Base-by-base conservation (phyloP, 2,797 vertebrate species). In the Hippoglossus hippoglossus region DNA sequence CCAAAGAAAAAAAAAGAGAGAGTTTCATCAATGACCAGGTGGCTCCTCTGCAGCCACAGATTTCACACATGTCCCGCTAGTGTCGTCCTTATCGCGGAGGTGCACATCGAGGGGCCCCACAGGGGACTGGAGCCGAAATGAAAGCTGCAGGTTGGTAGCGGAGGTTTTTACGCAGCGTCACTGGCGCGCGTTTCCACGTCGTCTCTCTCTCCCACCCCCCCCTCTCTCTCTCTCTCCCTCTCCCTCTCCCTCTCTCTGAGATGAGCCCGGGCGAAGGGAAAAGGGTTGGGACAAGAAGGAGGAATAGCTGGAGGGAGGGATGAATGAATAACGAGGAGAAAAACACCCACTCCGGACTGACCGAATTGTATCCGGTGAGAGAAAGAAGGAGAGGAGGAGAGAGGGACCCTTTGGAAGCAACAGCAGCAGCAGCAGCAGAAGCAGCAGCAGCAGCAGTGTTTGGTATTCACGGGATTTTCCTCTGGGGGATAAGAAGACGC, bases 281-380 rank as follows among this genome's bases (percentile, higher is more conserved):
- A 46, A 87, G 88, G 89, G 85, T 54, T 84, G 84, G 88, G 87
- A 88, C 80, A 76, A 71, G 89, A 77, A 71, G 89, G 90, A 85
- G 91, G 87, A 81, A 90, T 86, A 84, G 87, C 90, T 63, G 81
- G 89, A 88, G 90, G 87, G 90, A 91, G 92, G 91, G 86, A 90
- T 92, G 90, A 83, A 82, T 80, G 84, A 90, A 89, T 93, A 89
- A 91, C 83, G 83, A 92, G 80, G 76, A 80, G 81, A 90, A 86
- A 86, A 91, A 93, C 90, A 93, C 92, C 87, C 93, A 92, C 91
- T 86, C 84, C 81, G 83, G 83, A 90, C 82, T 79, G 80, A 88
- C 77, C 77, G 75, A 87, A 69, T 63, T 78, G 84, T 70, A 90
- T 80, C 85, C 72, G 76, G 73, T 87, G 85, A 86, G 70, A 84